Evolutionary conservation across 2,888 invertebrate genomes (phyloP).

Genomic region (Bugula neritina): DNA sequence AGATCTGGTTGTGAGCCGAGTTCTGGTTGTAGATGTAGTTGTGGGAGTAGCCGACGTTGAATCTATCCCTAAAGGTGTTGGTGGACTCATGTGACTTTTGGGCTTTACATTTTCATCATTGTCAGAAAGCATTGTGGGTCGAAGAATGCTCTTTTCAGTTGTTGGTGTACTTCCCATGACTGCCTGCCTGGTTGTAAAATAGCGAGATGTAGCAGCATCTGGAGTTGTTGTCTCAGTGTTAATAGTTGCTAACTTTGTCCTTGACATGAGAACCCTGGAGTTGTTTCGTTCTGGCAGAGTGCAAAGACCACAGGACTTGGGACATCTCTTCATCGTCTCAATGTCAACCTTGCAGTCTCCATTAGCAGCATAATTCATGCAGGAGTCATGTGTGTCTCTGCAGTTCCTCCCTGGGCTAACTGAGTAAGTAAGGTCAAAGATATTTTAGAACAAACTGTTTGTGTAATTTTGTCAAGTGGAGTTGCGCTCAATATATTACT

Average conservation of each 20-base stretch:
- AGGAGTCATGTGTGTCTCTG: slow-evolving; percentile 21
- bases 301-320: slow-evolving; percentile 11
- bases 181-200: too few species aligned
- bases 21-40: not conserved
- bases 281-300: not conserved
- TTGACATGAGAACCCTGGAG: not conserved
- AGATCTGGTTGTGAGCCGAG: not conserved
- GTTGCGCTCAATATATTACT: not conserved
- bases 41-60: too few species aligned
- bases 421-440: too few species aligned
- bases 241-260: not conserved
- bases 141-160: too few species aligned
- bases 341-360: slow-evolving; percentile 18
- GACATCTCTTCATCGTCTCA: slow-evolving; percentile 20
- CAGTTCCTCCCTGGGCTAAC: not conserved
- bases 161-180: too few species aligned
- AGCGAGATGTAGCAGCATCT: too few species aligned
- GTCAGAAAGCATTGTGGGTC: too few species aligned
- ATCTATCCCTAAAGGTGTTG: too few species aligned
- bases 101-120: too few species aligned
- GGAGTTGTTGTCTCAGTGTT: too few species aligned
- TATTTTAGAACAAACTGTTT: not conserved
- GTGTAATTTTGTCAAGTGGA: not conserved
- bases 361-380: slow-evolving; percentile 24
- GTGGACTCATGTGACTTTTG: too few species aligned